Evolutionary conservation across 2,113 vertebrate species (phyloP), one percentile per base, ranked within the genome.

Genomic region (Corythoichthys haematopterus): DNA sequence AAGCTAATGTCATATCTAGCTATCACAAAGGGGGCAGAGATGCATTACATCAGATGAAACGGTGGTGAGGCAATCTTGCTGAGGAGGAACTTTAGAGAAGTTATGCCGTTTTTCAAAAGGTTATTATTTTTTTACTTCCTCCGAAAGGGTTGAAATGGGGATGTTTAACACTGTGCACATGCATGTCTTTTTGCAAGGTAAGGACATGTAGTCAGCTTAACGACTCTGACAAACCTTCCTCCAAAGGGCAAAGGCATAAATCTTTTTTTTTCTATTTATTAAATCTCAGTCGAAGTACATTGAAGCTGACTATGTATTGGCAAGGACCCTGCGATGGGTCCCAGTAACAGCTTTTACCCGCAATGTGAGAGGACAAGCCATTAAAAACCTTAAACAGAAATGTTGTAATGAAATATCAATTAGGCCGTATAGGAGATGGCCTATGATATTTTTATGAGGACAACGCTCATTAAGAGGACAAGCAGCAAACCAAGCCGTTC

Each of bases 331-430:
- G 14, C 6, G 55, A 75, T 65, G 59, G 74, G 74, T 69, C 74
- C 76, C n/a, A 33, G 70, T 76, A 80, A 76, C 66, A 72, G 71
- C 60, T 73, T 60, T 53, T 68, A 59, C 64, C 78, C 74, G 71
- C 66, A 62, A 72, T 51, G 68, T 45, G 72, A 80, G 61, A 64
- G 80, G 75, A 85, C 81, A 78, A 75, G 80, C 72, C 79, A 72
- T 88, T 86, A 80, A 88, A 82, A 86, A 46, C 85, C 85, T 86
- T 86, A 84, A 88, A 90, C 86, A 85, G 84, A 87, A 81, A 87
- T 80, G 78, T 87, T 82, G 75, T 86, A 90, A 89, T 91, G 84
- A 90, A 91, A 90, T 85, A 89, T 89, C 89, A 90, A 89, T 91
- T 91, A 90, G 84, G 82, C 83, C 43, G 12, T 61, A 33, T 83